Percentiles rank a stretch among this genome's conserved stretches.
Evolutionary conservation across 2,113 vertebrate genomes (phyloP).

Genomic region (Nerophis ophidion): DNA sequence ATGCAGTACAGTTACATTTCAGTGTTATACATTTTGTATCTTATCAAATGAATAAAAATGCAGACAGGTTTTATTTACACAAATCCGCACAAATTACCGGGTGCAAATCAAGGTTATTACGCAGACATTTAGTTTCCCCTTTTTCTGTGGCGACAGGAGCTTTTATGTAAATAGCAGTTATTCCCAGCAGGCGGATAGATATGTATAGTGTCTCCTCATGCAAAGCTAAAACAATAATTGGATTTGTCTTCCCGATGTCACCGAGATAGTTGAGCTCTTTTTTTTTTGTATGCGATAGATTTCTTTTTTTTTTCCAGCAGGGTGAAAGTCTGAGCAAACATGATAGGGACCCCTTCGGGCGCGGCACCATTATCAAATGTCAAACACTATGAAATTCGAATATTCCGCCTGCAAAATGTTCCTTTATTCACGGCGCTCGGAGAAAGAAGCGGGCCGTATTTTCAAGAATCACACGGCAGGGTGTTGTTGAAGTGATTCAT

Average conservation of each 20-base stretch:
- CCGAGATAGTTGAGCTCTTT: slow-evolving; percentile 29
- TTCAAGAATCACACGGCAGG: slow-evolving; percentile 41
- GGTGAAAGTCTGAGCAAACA: slow-evolving; percentile 48
- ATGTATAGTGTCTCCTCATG: slow-evolving; percentile 31
- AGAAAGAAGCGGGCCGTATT: slow-evolving; percentile 37
- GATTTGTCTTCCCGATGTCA: slow-evolving; percentile 41
- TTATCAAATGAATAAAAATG: not conserved
- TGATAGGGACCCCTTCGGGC: slow-evolving; percentile 41
- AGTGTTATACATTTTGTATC: too few species aligned
- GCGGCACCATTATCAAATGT: slow-evolving; percentile 56
- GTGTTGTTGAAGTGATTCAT: slow-evolving; percentile 56
- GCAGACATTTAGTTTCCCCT: slow-evolving; percentile 23
- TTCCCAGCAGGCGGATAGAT: slow-evolving; percentile 32
- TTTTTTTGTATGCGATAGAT: slow-evolving; percentile 27
- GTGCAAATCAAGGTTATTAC: not conserved
- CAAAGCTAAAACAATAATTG: slow-evolving; percentile 43
- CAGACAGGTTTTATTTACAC: not conserved
- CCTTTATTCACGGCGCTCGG: slow-evolving; percentile 54
- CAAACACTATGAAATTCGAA: slow-evolving; percentile 66
- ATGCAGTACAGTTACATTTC: too few species aligned
- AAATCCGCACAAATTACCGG: not conserved
- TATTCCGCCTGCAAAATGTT: slow-evolving; percentile 53
- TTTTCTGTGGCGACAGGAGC: slow-evolving; percentile 16
- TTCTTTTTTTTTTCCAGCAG: slow-evolving; percentile 20
- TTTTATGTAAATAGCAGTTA: slow-evolving; percentile 37